A percentile compares a stretch with the other conserved stretches of the same genome.
Conservation (phyloP, 1,140 invertebrate species). For the Camponotus vicinus region DNA sequence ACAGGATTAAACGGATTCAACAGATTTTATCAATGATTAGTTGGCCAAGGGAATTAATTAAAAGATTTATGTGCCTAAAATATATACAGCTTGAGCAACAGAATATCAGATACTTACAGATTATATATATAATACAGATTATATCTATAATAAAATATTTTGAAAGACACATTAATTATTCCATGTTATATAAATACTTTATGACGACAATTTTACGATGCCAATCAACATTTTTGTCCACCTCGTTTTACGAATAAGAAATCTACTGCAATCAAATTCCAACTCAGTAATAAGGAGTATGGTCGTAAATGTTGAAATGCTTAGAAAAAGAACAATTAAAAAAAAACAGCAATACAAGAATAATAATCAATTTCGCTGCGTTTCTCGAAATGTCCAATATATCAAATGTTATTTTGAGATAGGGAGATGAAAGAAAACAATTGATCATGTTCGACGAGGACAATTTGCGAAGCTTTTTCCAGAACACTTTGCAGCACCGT, state of each 20-base stretch:
- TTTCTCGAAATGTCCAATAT: conserved; percentile 37
- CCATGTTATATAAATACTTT: background rate
- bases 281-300: background rate
- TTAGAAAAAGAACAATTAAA: background rate
- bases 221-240: background rate
- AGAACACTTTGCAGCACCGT: conserved; percentile 17
- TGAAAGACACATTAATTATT: background rate
- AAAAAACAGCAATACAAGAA: background rate
- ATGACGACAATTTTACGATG: background rate
- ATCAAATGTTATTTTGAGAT: conserved; percentile 26
- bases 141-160: background rate
- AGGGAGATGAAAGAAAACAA: conserved; percentile 24
- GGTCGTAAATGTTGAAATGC: background rate
- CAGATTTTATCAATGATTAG: background rate
- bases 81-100: no score
- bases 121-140: background rate
- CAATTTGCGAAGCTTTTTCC: conserved; percentile 40
- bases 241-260: conserved; percentile 4
- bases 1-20: conserved; percentile 11
- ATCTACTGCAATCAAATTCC: conserved; percentile 4
- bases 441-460: conserved; percentile 22
- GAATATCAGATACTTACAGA: no score
- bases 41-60: conserved; percentile 22
- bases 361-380: conserved; percentile 41
- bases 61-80: background rate